Percentiles rank a stretch among this genome's conserved stretches.
These are phyloP conservation scores for Icerya purchasi DNA, from an alignment of 2,888 invertebrate genomes.

Conservation along the genomic window DNA sequence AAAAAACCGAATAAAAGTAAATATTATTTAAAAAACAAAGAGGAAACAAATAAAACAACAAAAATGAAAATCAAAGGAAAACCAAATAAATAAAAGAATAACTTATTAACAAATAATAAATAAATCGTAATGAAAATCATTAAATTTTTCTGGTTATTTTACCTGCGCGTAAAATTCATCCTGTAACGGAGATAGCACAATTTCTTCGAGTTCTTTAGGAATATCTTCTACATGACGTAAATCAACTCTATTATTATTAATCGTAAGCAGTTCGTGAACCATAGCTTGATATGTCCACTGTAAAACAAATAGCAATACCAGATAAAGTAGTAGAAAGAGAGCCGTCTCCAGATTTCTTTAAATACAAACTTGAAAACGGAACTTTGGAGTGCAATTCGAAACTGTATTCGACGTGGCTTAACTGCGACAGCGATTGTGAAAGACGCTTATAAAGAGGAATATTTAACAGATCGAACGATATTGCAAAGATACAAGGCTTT, in stretches of 20 bases:
- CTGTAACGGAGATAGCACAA: conserved; percentile 82
- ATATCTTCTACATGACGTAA: conserved; percentile 65
- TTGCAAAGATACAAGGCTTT: too few relatives aligned
- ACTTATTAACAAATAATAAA: background rate
- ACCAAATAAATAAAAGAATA: background rate
- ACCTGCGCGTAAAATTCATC: conserved; percentile 91
- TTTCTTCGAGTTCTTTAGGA: conserved; percentile 71
- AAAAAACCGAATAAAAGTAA: conserved; percentile 5
- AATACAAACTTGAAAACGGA: too few relatives aligned
- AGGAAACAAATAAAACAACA: background rate
- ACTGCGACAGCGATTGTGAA: too few relatives aligned
- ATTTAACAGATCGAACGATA: too few relatives aligned
- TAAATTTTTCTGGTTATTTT: conserved; percentile 21
- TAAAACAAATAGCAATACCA: too few relatives aligned
- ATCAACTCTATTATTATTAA: conserved; percentile 83
- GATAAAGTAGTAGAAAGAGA: too few relatives aligned
- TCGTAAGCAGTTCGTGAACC: conserved; percentile 90
- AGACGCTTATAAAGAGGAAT: too few relatives aligned
- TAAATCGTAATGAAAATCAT: conserved; percentile 4
- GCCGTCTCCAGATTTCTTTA: too few relatives aligned
- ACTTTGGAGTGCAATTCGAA: too few relatives aligned
- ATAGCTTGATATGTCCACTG: conserved; percentile 99
- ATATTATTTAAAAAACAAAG: background rate
- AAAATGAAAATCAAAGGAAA: conserved; percentile 1
- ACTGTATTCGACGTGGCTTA: too few relatives aligned